Base-by-base conservation (phyloP, 2,113 vertebrate genomes). In the Thymallus thymallus region DNA sequence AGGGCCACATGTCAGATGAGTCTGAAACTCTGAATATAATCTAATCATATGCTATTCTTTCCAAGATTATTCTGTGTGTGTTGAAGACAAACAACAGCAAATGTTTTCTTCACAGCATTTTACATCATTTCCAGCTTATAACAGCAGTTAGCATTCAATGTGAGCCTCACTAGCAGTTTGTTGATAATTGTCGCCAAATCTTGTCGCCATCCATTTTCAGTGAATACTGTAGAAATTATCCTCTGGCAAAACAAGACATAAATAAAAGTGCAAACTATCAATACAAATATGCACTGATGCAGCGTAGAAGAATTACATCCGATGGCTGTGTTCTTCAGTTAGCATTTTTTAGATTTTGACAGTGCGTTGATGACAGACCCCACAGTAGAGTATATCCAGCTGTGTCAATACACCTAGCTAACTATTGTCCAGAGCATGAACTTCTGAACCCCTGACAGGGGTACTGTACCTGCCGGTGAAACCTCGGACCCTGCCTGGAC, bases 391-490 rank as follows among this genome's bases (percentile, higher is more conserved):
- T 60, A 16, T 3, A 67, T 58, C 76, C 82, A 80, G 78, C 83
- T 86, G 80, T 64, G 64, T 26, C 72, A 62, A 30, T 10, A 63
- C 26, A 1, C 58, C 75, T 10, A 35, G 22, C 55, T 68, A 18
- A 55, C 41, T 73, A 58, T 55, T 74, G 51, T 56, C 56, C 75
- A 69, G 72, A 75, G 69, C 55, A 65, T 86, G 85, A 90, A 88
- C 87, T 88, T 81, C 71, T 89, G 87, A 91, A 89, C 87, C 76
- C 80, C 80, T 26, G 73, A 79, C 56, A 78, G 73, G 26, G 60
- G 51, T 62, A 29, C 24, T 29, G 61, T 87, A 91, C 86, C 86
- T 89, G 86, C 74, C 74, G 76, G 61, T 67, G 81, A 70, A 73
- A 73, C 71, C 26, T 56, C 63, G 65, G 12, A 10, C 41, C 71